Base-by-base conservation (phyloP, 2,113 vertebrate species). In the Ploceus nigricollis region DNA sequence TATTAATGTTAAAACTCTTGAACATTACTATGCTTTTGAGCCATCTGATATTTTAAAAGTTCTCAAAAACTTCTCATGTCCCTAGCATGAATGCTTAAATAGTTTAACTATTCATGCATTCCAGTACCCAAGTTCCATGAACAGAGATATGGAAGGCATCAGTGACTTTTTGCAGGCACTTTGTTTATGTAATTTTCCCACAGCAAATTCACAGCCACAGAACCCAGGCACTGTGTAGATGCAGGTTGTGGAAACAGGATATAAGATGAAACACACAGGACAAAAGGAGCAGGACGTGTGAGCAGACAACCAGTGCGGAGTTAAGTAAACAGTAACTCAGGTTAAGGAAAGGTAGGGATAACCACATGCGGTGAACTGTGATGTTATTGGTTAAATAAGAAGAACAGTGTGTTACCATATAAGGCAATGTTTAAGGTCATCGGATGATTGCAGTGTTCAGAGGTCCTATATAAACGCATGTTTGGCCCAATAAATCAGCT, bases 221-320 rank as follows among this genome's bases (percentile, higher is more conserved):
- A 87, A 89, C 22, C 4, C 33, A 75, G 27, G 21, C 9, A 64
- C 8, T 17, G 21, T 18, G 35, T 13, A 24, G 11, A 18, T 27
- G 15, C 1, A 3, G 10, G 35, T 6, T 60, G 24, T 60, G 11
- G 35, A 60, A 60, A 25, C 57, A 60, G 15, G 10, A 27, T 60
- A 27, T 8, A 6, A 37, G 24, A 60, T 60, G 16, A 18, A 25
- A 37, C 35, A 37, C 57, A 39, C 24, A 39, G 58, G 24, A 60
- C 58, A 27, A 37, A 27, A 60, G 35, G 24, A 60, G 35, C 35
- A 60, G 16, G 24, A 60, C 4, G 16, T 18, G 58, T 18, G 27
- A 60, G 24, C 24, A 60, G 11, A 60, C 0, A 1, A 27, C 58
- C 35, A 60, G n/a, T 25, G 20, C 2, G 3, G 31, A 21, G 54